phyloP scores from a whole-genome alignment of 2,888 invertebrate species.

The Tachina fera region DNA sequence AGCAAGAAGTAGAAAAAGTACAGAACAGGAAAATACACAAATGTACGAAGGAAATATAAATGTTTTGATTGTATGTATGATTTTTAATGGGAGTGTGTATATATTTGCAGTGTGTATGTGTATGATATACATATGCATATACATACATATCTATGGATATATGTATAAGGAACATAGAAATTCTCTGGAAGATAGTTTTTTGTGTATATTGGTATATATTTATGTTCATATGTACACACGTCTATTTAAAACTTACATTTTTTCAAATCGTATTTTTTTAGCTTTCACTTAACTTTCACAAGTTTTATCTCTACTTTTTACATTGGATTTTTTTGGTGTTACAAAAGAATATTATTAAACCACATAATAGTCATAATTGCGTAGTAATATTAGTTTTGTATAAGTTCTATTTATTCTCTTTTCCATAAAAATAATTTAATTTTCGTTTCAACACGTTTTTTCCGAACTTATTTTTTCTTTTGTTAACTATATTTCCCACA shows the following conservation, averaged over 20 bases:
- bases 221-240: not conserved
- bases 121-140: not conserved
- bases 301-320: conserved; percentile 19
- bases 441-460: conserved; percentile 3
- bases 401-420: not conserved
- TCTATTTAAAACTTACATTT: conserved; percentile 49
- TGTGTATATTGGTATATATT: conserved; percentile 10
- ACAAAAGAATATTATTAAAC: conserved; percentile 1
- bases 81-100: conserved; percentile 20
- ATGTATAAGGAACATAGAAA: not conserved
- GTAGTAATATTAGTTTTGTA: conserved; percentile 22
- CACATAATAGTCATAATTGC: not conserved
- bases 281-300: conserved; percentile 57
- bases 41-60: conserved; percentile 41
- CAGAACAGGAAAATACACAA: conserved; percentile 41
- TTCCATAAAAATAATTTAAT: not conserved
- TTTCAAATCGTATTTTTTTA: not conserved
- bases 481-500: not conserved
- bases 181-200: not conserved
- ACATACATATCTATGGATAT: no score
- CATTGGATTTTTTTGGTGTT: not conserved
- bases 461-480: not conserved
- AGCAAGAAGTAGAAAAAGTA: conserved; percentile 29
- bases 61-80: conserved; percentile 34
- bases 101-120: not conserved